Percentiles rank a stretch among this genome's conserved stretches.
Evolutionary conservation across 2,113 vertebrate genomes (phyloP).

Genomic region (Stomatorhinus ivindoensis): DNA sequence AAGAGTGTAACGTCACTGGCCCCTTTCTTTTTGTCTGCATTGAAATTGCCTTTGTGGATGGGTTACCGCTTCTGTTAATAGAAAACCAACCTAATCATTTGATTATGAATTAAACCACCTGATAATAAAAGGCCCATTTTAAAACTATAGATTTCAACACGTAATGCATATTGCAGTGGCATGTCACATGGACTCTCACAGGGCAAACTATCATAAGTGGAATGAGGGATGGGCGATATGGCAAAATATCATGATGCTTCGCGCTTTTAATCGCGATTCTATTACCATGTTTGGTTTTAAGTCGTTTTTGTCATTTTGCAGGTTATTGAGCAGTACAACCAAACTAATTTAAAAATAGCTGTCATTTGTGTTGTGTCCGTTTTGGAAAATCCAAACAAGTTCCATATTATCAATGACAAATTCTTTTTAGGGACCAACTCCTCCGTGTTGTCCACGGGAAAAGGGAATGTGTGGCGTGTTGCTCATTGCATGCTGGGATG

Average conservation of each 20-base stretch:
- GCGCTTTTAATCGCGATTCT: not conserved
- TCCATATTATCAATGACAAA: not conserved
- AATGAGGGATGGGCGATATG: not conserved
- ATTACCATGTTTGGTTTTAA: not conserved
- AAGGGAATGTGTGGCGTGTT: not conserved
- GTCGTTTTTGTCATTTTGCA: not conserved
- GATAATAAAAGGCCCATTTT: not conserved
- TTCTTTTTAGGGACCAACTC: not conserved
- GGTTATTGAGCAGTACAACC: not conserved
- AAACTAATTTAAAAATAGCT: not conserved
- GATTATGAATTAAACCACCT: not conserved
- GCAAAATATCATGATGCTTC: not conserved
- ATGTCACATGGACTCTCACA: not conserved
- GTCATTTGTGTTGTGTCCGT: not conserved
- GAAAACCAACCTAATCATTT: not conserved
- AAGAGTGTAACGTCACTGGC: conserved; percentile 12
- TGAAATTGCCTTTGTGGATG: not conserved
- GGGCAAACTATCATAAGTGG: not conserved
- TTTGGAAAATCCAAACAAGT: not conserved
- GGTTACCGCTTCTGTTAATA: conserved; percentile 24
- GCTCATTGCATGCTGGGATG: not conserved
- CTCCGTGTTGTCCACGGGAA: not conserved
- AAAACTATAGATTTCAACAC: not conserved
- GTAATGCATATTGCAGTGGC: not conserved
- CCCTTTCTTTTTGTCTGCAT: not conserved